Evolutionary conservation across 2,888 invertebrate genomes (phyloP).

Genomic region (Pyrrhia umbra): DNA sequence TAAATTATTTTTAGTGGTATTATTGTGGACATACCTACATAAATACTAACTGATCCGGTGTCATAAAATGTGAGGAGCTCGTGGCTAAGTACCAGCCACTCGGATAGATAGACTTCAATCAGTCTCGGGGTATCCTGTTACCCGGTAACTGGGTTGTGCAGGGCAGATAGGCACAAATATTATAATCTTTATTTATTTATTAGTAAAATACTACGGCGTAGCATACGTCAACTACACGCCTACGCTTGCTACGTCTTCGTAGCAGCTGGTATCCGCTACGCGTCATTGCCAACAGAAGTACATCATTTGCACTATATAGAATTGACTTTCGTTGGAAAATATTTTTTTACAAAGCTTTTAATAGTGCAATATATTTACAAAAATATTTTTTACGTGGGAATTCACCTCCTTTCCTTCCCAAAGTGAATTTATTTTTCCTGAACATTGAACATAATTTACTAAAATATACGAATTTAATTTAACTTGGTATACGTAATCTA

Average conservation of each 20-base stretch:
- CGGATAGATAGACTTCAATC: no score
- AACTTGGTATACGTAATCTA: slow-evolving; percentile 33
- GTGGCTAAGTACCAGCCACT: no score
- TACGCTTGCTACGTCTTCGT: slow-evolving; percentile 11
- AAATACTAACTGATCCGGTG: no score
- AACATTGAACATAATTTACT: slow-evolving; percentile 40
- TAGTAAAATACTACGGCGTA: slow-evolving; percentile 30
- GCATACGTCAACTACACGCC: background rate
- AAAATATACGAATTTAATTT: slow-evolving; percentile 39
- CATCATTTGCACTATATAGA: background rate
- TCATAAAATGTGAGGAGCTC: no score
- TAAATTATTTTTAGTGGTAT: no score
- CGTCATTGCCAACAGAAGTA: background rate
- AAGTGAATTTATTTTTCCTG: slow-evolving; percentile 11
- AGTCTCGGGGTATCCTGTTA: no score
- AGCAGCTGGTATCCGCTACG: slow-evolving; percentile 17
- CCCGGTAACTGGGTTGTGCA: no score
- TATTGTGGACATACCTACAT: no score
- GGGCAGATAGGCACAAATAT: no score
- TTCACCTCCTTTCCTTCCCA: background rate
- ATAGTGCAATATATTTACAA: no score
- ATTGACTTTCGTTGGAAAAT: background rate
- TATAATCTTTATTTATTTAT: no score
- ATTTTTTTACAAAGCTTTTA: no score
- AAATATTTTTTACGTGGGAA: background rate